A percentile compares a stretch with the other conserved stretches of the same genome.
Evolutionary conservation across 2,888 invertebrate species (phyloP).

Genomic region (Linyphia triangularis): DNA sequence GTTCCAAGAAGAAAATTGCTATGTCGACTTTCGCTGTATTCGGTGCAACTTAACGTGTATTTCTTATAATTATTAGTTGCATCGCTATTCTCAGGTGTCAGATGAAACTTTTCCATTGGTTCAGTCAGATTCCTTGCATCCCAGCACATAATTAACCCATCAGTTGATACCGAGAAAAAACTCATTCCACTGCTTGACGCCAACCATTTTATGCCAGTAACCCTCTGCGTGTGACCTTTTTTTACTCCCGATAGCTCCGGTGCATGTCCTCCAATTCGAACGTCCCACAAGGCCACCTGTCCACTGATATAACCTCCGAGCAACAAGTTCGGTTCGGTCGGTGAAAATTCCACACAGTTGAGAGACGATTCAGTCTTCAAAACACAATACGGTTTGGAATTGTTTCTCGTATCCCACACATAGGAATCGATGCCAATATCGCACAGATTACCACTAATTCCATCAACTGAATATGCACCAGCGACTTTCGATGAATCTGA

Average conservation of each 20-base stretch:
- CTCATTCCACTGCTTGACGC: conserved; percentile 96
- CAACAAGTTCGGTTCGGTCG: conserved; percentile 85
- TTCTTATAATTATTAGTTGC: conserved; percentile 82
- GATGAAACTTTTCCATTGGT: conserved; percentile 86
- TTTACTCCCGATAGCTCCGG: conserved; percentile 89
- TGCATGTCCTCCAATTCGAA: conserved; percentile 87
- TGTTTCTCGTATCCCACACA: conserved; percentile 95
- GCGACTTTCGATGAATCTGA: conserved; percentile 90
- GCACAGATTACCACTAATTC: conserved; percentile 85
- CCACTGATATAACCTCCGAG: conserved; percentile 82
- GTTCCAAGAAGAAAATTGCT: conserved; percentile 90
- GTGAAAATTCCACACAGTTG: conserved; percentile 91
- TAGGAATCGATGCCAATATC: conserved; percentile 87
- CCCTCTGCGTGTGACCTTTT: conserved; percentile 92
- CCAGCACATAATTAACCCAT: conserved; percentile 93
- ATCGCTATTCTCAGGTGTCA: conserved; percentile 84
- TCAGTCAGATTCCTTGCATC: conserved; percentile 87
- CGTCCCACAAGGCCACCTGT: conserved; percentile 88
- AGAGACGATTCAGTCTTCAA: conserved; percentile 88
- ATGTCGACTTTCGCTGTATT: conserved; percentile 91
- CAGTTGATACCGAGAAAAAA: conserved; percentile 94
- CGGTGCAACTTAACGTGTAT: conserved; percentile 87
- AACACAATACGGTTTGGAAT: conserved; percentile 88
- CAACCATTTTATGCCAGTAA: conserved; percentile 92
- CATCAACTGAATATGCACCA: conserved; percentile 90